Conservation (phyloP, 2,888 invertebrate species). For the Drosophila birchii region DNA sequence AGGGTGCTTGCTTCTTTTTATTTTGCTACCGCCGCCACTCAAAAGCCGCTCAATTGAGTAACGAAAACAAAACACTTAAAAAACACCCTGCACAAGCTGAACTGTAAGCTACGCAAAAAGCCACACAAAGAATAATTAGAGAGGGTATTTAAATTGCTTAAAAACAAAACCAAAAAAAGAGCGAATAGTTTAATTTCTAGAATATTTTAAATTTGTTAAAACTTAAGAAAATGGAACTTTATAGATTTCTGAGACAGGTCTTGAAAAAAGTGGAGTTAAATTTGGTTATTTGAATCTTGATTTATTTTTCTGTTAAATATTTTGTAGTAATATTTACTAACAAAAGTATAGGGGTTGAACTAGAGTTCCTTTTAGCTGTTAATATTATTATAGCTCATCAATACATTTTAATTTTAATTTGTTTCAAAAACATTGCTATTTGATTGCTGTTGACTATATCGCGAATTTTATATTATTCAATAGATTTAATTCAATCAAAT, state of each 20-base stretch:
- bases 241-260: background rate
- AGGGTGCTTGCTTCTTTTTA: background rate
- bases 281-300: background rate
- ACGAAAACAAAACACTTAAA: constrained; percentile 70
- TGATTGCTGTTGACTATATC: background rate
- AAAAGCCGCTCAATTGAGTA: constrained; percentile 44
- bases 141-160: too few species aligned
- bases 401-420: too few species aligned
- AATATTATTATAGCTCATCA: too few species aligned
- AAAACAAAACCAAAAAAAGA: background rate
- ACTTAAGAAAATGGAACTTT: background rate
- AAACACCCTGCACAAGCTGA: constrained; percentile 18
- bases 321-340: background rate
- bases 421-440: too few species aligned
- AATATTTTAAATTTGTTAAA: background rate
- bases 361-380: too few species aligned
- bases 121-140: background rate
- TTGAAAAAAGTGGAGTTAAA: background rate
- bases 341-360: background rate
- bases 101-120: constrained; percentile 27
- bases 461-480: background rate
- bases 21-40: background rate
- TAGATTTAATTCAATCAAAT: background rate
- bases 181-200: background rate
- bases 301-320: background rate